Conservation (phyloP, 2,888 invertebrate species). For the Tenodera sinensis region DNA sequence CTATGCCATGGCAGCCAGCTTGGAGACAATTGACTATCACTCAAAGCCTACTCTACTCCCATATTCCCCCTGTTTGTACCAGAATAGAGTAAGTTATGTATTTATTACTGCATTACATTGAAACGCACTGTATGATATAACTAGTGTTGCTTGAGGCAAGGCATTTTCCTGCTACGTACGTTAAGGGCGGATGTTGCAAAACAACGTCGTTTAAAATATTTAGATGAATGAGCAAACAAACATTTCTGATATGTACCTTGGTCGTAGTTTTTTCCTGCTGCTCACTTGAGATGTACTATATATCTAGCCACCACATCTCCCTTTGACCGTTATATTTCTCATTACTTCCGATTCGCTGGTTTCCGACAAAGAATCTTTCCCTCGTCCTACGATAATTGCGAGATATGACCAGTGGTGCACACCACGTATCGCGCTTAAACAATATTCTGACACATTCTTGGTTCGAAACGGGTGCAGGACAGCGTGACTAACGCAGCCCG, state of each 20-base stretch:
- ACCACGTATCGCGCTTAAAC: neutral
- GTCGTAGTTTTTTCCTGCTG: too few species aligned
- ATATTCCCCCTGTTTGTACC: too few species aligned
- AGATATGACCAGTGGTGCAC: neutral
- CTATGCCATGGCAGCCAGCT: too few species aligned
- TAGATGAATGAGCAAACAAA: neutral
- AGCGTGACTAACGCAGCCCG: neutral
- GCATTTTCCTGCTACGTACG: too few species aligned
- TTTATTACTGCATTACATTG: too few species aligned
- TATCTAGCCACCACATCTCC: neutral
- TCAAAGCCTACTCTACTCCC: too few species aligned
- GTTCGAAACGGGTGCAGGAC: too few species aligned
- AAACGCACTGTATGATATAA: too few species aligned
- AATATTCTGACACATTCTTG: neutral
- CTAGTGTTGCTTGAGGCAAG: too few species aligned
- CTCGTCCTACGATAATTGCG: neutral
- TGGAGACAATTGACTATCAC: too few species aligned
- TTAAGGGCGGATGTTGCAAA: too few species aligned
- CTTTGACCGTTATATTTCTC: neutral
- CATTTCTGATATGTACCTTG: neutral
- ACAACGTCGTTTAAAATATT: neutral
- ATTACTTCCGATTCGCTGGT: neutral
- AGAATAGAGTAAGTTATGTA: too few species aligned
- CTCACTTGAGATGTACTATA: neutral
- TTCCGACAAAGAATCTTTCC: neutral